Evolutionary conservation across 2,113 vertebrate species (phyloP).

Genomic region (Parus major): DNA sequence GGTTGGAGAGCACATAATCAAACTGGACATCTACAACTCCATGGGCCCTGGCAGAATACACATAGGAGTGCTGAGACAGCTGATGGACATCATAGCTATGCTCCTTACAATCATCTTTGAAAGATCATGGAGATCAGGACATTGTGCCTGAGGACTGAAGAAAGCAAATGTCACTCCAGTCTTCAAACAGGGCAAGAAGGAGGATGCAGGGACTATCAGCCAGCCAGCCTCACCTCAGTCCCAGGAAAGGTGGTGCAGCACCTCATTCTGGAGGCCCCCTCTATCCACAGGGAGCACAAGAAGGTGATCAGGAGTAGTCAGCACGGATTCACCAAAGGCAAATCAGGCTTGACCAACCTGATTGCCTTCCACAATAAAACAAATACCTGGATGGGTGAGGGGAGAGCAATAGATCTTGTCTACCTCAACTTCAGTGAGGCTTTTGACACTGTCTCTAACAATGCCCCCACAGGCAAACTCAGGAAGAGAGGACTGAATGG

Average conservation of each 20-base stretch:
- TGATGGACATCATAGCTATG: background rate
- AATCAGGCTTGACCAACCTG: too few relatives aligned
- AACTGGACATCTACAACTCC: background rate
- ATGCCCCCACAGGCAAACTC: background rate
- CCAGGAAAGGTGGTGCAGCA: background rate
- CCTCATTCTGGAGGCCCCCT: background rate
- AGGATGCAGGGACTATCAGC: background rate
- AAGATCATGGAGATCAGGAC: background rate
- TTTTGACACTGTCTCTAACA: fast-evolving
- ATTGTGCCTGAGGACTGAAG: too few relatives aligned
- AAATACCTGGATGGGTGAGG: background rate
- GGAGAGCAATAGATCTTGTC: too few relatives aligned
- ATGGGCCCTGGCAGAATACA: background rate
- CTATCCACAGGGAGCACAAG: background rate
- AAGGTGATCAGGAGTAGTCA: background rate
- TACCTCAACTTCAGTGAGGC: background rate
- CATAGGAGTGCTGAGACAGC: background rate
- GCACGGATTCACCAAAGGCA: background rate
- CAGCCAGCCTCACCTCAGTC: background rate
- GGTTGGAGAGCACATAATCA: background rate
- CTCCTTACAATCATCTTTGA: background rate
- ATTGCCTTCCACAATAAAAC: background rate
- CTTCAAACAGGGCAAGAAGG: background rate
- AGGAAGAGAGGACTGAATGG: too few relatives aligned
- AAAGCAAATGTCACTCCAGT: background rate